phyloP scores from a whole-genome alignment of 1,140 invertebrate species.

The Ceratosolen fusciceps region DNA sequence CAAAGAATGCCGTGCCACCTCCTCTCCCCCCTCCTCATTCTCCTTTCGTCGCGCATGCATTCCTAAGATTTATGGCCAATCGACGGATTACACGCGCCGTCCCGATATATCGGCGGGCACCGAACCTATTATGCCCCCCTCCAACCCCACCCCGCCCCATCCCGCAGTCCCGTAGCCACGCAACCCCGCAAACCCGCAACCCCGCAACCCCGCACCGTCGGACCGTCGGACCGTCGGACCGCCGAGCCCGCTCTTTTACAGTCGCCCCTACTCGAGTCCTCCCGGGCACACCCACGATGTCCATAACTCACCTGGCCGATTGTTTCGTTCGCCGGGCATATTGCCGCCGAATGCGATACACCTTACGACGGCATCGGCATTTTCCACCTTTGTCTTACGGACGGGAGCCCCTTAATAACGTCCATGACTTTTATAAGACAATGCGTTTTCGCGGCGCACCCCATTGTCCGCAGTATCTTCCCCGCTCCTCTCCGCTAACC shows the following conservation, averaged over 20 bases:
- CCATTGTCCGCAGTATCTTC: neutral
- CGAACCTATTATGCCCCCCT: slow-evolving; percentile 43
- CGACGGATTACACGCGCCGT: slow-evolving; percentile 55
- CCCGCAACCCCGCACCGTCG: too few relatives aligned
- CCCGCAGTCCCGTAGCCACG: too few relatives aligned
- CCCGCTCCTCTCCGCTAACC: neutral
- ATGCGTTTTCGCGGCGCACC: too few relatives aligned
- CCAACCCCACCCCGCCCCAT: slow-evolving; percentile 26
- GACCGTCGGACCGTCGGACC: too few relatives aligned
- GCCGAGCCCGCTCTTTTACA: slow-evolving; percentile 3
- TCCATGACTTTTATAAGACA: neutral
- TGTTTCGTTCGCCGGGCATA: neutral
- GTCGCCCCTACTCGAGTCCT: neutral
- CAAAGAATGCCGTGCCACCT: slow-evolving; percentile 9
- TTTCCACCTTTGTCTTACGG: slow-evolving; percentile 9
- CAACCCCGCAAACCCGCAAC: too few relatives aligned
- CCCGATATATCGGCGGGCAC: slow-evolving; percentile 43
- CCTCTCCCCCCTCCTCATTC: too few relatives aligned
- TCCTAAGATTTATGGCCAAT: slow-evolving; percentile 63
- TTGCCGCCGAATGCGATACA: too few relatives aligned
- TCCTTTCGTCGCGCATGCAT: slow-evolving; percentile 44
- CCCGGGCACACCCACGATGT: slow-evolving; percentile 47
- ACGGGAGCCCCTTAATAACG: neutral
- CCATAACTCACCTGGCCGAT: slow-evolving; percentile 42
- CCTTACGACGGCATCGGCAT: neutral